phyloP scores from a whole-genome alignment of 2,888 invertebrate genomes.

The Cetonia aurata region DNA sequence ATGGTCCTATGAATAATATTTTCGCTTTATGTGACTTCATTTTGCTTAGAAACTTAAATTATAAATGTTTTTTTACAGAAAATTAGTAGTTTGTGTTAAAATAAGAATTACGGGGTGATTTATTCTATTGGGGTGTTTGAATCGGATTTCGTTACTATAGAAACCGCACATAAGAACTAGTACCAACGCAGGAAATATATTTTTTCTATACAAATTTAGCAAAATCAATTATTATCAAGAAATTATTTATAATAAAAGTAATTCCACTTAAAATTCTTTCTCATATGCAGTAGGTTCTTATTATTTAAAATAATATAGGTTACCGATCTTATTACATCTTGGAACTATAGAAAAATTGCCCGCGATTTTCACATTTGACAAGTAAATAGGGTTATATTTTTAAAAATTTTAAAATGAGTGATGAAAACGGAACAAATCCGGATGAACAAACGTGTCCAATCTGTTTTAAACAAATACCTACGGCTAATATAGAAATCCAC shows the following conservation, averaged over 20 bases:
- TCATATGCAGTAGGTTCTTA: no score
- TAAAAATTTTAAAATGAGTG: constrained; percentile 8
- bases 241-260: no score
- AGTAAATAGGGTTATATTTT: neutral
- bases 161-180: constrained; percentile 24
- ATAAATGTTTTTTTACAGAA: constrained; percentile 14
- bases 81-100: neutral
- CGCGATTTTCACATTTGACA: no score
- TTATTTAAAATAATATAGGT: no score
- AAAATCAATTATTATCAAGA: constrained; percentile 22
- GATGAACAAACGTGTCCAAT: constrained; percentile 71
- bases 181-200: no score
- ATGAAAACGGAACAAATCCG: constrained; percentile 12
- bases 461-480: constrained; percentile 71
- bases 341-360: no score
- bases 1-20: constrained; percentile 55
- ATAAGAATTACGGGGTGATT: constrained; percentile 11
- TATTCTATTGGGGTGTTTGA: neutral
- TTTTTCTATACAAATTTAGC: no score
- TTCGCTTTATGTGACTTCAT: constrained; percentile 53
- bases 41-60: constrained; percentile 5
- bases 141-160: constrained; percentile 33
- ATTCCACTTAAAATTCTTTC: no score
- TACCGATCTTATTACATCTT: no score
- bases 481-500: constrained; percentile 73